These are phyloP conservation scores for Isotomurus palustris DNA, from an alignment of 2,888 invertebrate species.

Conservation along the genomic window DNA sequence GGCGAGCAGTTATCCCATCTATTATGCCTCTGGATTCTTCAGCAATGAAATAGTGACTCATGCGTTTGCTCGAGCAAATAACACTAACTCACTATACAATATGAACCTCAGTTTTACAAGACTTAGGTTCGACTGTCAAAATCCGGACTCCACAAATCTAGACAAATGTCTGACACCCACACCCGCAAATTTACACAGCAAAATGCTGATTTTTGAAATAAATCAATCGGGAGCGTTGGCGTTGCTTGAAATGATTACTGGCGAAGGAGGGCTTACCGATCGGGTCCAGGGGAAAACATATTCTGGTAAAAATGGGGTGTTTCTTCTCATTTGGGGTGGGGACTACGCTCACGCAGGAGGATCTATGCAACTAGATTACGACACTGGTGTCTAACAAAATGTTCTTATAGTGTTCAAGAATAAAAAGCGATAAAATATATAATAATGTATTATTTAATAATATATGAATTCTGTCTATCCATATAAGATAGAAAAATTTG, in stretches of 20 bases:
- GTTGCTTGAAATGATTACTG: neutral
- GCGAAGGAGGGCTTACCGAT: neutral
- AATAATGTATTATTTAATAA: no score
- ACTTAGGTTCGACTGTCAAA: slow-evolving; percentile 3
- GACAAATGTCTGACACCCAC: neutral
- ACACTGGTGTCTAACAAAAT: slow-evolving; percentile 18
- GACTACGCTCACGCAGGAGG: slow-evolving; percentile 14
- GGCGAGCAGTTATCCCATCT: slow-evolving; percentile 11
- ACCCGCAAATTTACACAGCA: neutral
- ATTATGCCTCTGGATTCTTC: slow-evolving; percentile 17
- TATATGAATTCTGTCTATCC: neutral
- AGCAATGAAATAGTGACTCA: slow-evolving; percentile 22
- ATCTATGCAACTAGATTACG: slow-evolving; percentile 18
- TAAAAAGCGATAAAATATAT: no score
- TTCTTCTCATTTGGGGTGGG: slow-evolving; percentile 21
- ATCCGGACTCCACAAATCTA: no score
- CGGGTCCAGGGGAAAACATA: no score
- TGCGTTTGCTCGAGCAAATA: slow-evolving; percentile 24
- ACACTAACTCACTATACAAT: slow-evolving; percentile 14
- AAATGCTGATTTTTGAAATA: slow-evolving; percentile 6
- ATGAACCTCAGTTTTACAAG: slow-evolving; percentile 19
- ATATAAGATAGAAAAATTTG: slow-evolving; percentile 22
- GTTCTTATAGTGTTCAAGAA: neutral
- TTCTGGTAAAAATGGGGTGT: no score
- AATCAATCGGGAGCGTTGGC: slow-evolving; percentile 12